A percentile compares a stretch with the other conserved stretches of the same genome.
These are phyloP conservation scores for Brachyptera putata DNA, from an alignment of 2,888 invertebrate species.

Conservation along the genomic window DNA sequence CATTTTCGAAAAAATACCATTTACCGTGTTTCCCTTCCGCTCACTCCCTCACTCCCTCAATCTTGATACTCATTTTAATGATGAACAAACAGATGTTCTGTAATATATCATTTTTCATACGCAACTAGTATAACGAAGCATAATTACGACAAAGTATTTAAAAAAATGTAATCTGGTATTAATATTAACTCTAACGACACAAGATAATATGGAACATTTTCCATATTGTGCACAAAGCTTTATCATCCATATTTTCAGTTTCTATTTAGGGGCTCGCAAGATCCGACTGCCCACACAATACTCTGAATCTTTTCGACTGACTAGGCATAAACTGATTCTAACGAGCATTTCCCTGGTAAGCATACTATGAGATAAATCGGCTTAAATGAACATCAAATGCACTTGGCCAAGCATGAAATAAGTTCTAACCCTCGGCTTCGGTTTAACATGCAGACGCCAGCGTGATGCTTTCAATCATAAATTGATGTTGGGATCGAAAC, in stretches of 20 bases:
- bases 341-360: constrained; percentile 11
- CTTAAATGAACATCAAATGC: constrained; percentile 25
- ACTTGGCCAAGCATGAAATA: constrained; percentile 24
- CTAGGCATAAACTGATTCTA: constrained; percentile 7
- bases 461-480: constrained; percentile 20
- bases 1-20: no score
- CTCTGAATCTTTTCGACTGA: constrained; percentile 11
- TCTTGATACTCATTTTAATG: no score
- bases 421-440: constrained; percentile 11
- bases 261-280: neutral
- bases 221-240: neutral
- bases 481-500: constrained; percentile 1
- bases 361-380: constrained; percentile 23
- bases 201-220: no score
- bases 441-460: constrained; percentile 3
- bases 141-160: no score
- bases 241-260: neutral
- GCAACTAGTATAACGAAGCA: no score
- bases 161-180: no score
- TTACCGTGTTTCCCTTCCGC: no score
- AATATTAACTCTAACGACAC: no score
- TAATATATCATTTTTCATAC: no score
- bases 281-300: constrained; percentile 5
- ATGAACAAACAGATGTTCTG: no score
- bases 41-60: no score